Evolutionary conservation across 2,113 vertebrate genomes (phyloP), one percentile per base, ranked within the genome.

Genomic region (Alaudala cheleensis): DNA sequence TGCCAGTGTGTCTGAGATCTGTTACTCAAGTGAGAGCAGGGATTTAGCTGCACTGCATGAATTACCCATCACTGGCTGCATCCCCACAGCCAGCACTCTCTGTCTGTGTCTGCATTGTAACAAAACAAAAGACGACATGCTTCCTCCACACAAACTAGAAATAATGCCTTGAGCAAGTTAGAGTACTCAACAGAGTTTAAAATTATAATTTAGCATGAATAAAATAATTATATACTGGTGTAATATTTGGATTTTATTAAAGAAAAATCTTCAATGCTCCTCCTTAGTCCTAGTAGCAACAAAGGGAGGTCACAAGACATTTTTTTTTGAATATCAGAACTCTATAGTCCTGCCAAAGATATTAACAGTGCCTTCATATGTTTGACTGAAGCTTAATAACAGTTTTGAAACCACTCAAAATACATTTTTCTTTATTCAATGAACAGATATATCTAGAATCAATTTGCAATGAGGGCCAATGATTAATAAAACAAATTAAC

Each of bases 1-100:
- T n/a, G 17, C 14, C 23, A 31, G 10, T 0, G 1, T 17, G 6
- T 26, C 49, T 22, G 6, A 80, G 37, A 45, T 31, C 8, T 20
- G 11, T 45, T 57, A 12, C 14, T 53, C 37, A 42, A 29, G 28
- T 9, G 33, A 28, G 39, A 78, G 29, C 0, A 0, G 37, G 40
- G 4, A 12, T 85, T 70, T n/a, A 65, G 26, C 12, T 2, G 0
- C 37, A 28, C 4, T 0, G 0, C 19, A 37, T 4, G 5, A 47
- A 34, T 44, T 33, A 21, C 4, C 22, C n/a, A 16, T 31, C 1
- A 0, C 18, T 23, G 18, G 19, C 65, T 66, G 72, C 28, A 57
- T 2, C 9, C 8, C 26, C 22, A 37, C 8, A 58, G 17, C 9
- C 53, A 79, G n/a, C 26, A 64, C 8, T 4, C 3, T 2, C 19